Evolutionary conservation across 2,113 vertebrate genomes (phyloP).

Genomic region (Dasyornis broadbenti): DNA sequence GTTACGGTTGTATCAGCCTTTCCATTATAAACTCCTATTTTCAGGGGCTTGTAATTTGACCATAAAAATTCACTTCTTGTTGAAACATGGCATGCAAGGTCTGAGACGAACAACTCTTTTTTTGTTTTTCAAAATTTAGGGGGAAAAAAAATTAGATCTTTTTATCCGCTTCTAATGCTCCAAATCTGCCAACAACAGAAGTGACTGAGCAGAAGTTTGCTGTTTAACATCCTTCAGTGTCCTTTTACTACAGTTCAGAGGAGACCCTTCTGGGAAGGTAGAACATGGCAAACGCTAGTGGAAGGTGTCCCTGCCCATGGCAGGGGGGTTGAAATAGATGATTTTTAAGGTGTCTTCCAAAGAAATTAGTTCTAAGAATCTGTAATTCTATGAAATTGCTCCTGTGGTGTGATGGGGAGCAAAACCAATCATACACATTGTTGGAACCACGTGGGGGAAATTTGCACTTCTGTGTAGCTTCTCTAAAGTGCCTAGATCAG

Average conservation of each 20-base stretch:
- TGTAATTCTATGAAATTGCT: background rate
- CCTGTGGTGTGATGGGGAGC: background rate
- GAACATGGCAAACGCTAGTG: background rate
- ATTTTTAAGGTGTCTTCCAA: background rate
- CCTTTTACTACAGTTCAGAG: background rate
- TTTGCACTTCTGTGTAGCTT: background rate
- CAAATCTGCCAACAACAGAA: background rate
- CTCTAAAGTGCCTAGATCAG: fast-evolving
- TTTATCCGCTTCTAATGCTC: conserved; percentile 15
- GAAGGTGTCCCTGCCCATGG: background rate
- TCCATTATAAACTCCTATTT: conserved; percentile 78
- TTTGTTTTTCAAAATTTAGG: background rate
- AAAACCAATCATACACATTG: fast-evolving
- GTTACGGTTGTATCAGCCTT: conserved; percentile 74
- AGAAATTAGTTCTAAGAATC: background rate
- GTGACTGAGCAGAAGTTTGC: background rate
- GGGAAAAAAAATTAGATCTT: background rate
- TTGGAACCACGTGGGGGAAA: background rate
- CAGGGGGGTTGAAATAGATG: background rate
- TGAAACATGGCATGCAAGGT: conserved; percentile 60
- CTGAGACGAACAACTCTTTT: conserved; percentile 34
- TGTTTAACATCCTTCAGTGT: background rate
- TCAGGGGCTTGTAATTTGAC: conserved; percentile 75
- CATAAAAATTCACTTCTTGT: conserved; percentile 77
- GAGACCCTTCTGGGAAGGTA: background rate